Evolutionary conservation across 2,888 invertebrate species (phyloP), one percentile per base, ranked within the genome.

Genomic region (Mimachlamys varia): DNA sequence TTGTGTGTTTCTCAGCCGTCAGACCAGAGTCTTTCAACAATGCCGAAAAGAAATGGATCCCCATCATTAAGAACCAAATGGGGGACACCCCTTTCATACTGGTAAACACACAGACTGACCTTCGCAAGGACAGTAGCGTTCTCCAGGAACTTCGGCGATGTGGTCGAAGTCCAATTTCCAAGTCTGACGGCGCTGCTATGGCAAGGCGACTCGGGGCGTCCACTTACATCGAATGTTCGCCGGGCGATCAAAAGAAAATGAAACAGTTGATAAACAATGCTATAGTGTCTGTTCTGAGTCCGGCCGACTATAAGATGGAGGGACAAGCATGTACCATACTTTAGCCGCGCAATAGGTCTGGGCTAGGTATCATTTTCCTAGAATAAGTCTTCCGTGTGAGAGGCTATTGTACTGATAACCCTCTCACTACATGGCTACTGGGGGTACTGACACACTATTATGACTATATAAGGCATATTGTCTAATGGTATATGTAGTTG

Each of bases 1-100:
- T 95, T 37, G 93, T 95, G 91, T 95, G 95, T 91, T 95, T 95
- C 90, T 95, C 95, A 12, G 94, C 95, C 13, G 94, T 95, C 44
- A 93, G 94, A 76, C 95, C 95, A 27, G 94, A 94, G 38, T 94
- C 95, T 2, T 92, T 94, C 50, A 89, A 76, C 37, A 94, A 95
- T 89, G 94, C 94, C 53, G 93, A 94, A 87, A 91, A 93, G 50
- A 92, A 94, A 62, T 95, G 95, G 95, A 90, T 95, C 58, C 95
- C 95, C 22, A 94, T 94, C 89, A 93, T 95, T 7, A 91, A 93
- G 22, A 87, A 92, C 15, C 90, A 89, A 17, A 92, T 94, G 92
- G 94, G 95, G 22, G 92, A 93, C 49, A 93, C 93, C n/a, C 95
- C 95, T 0, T 94, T 95, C 88, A 94, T 95, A 88, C 90, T 95